phyloP scores from a whole-genome alignment of 2,888 invertebrate species.

The Ormyrus nitidulus region DNA sequence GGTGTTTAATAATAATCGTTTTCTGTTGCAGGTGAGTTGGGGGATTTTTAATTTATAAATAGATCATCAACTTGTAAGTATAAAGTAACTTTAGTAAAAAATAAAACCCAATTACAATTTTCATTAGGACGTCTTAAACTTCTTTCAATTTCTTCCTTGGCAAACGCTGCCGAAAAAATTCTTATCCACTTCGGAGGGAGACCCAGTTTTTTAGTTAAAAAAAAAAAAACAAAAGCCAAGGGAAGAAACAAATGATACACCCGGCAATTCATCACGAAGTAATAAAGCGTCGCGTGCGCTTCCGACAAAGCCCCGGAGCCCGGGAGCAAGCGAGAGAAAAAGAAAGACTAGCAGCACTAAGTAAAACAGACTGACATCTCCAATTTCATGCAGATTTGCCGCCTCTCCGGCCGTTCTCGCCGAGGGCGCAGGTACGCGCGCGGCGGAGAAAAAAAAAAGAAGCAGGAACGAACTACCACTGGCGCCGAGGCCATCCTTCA shows the following conservation, averaged over 20 bases:
- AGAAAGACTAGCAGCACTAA: neutral
- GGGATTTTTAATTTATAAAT: too few species aligned
- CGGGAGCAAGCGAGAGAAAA: neutral
- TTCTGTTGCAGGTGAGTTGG: too few species aligned
- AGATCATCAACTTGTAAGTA: too few species aligned
- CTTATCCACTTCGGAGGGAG: too few species aligned
- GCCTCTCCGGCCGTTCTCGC: neutral
- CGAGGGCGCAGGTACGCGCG: conserved; percentile 18
- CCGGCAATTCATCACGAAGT: conserved; percentile 27
- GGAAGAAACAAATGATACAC: neutral
- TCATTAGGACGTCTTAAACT: neutral
- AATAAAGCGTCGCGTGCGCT: conserved; percentile 14
- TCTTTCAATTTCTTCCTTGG: neutral
- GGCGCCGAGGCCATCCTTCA: conserved; percentile 38
- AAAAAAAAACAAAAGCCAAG: too few species aligned
- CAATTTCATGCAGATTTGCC: conserved; percentile 51
- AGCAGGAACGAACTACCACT: neutral
- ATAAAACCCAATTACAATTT: too few species aligned
- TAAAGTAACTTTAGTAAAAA: too few species aligned
- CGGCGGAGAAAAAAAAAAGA: too few species aligned
- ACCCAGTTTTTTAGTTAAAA: too few species aligned
- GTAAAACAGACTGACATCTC: conserved; percentile 34
- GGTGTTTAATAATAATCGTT: too few species aligned
- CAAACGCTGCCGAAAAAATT: too few species aligned
- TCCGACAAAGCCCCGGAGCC: neutral